Evolutionary conservation across 2,113 vertebrate species (phyloP), one percentile per base, ranked within the genome.

Genomic region (Onychorhynchus coronatus): DNA sequence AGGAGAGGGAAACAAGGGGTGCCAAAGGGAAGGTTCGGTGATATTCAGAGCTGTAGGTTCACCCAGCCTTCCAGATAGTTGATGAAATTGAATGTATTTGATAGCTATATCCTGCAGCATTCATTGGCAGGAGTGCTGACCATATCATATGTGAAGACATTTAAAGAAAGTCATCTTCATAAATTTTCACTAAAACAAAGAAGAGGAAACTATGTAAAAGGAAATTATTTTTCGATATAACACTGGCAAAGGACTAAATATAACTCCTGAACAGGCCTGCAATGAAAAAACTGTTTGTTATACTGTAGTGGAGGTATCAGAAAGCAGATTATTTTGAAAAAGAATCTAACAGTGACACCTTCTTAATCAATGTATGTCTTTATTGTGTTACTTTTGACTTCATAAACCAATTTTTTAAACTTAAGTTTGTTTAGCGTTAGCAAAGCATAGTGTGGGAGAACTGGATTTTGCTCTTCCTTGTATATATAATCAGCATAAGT

Each of bases 401-500:
- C 87, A 73, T 75, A 91, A 94, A 41, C 74, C 67, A 77, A 92
- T 55, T 89, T 73, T 87, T 94, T 44, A 31, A 46, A 81, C 49
- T 93, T 73, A 30, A 59, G 86, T 86, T 95, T 97, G 94, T 85
- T 84, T 91, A 80, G 85, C 25, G 77, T 95, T 94, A 94, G 88
- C 82, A 91, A 95, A 90, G 63, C 82, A 39, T 19, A 86, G 85
- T 91, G 81, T 96, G 93, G 95, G 72, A 94, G 95, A 96, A 94
- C 93, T 90, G 95, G 94, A 92, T 96, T 95, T 93, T 94, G 91
- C 73, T 96, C 93, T 95, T 93, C 88, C 85, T 88, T 95, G 88
- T 94, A 67, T 95, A 84, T 95, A 90, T 95, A 96, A 96, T 95
- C 95, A 96, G 44, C 93, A 27, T 95, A 96, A 96, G 93, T 91